Evolutionary conservation across 2,888 invertebrate genomes (phyloP).

Genomic region (Pomacea canaliculata): DNA sequence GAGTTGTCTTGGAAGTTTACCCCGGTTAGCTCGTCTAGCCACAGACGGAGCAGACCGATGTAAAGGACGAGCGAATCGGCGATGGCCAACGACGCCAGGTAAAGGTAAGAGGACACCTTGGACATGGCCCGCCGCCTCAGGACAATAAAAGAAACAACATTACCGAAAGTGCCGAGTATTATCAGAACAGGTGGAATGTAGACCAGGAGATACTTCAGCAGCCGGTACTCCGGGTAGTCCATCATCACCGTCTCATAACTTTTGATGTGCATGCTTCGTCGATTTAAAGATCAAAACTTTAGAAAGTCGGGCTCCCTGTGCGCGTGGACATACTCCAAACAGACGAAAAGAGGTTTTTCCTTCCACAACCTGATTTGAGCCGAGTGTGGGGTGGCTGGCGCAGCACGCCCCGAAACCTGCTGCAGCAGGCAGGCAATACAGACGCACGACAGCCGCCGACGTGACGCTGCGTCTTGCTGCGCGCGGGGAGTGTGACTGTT

Average conservation of each 20-base stretch:
- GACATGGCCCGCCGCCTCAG: slow-evolving; percentile 59
- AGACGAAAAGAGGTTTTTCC: too few species aligned
- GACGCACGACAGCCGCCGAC: too few species aligned
- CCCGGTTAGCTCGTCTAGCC: slow-evolving; percentile 62
- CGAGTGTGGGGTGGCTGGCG: too few species aligned
- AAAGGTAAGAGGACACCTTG: slow-evolving; percentile 63
- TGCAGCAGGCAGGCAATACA: too few species aligned
- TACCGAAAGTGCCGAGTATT: slow-evolving; percentile 36
- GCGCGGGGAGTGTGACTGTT: too few species aligned
- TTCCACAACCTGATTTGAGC: too few species aligned
- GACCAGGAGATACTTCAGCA: slow-evolving; percentile 49
- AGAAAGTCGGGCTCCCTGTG: too few species aligned
- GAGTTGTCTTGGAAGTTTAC: slow-evolving; percentile 51
- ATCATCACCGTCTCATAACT: slow-evolving; percentile 30
- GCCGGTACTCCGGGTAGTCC: slow-evolving; percentile 43
- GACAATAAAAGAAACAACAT: slow-evolving; percentile 7
- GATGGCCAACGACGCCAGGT: slow-evolving; percentile 62
- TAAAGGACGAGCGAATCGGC: slow-evolving; percentile 64
- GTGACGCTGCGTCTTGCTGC: too few species aligned
- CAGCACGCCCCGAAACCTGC: too few species aligned
- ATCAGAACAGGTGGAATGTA: slow-evolving; percentile 64
- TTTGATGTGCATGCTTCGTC: slow-evolving; percentile 28
- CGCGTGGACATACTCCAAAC: too few species aligned
- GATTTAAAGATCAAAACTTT: not conserved
- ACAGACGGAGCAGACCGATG: slow-evolving; percentile 60